These are phyloP conservation scores for Camponotus pennsylvanicus DNA, from an alignment of 1,140 invertebrate genomes.

Conservation along the genomic window DNA sequence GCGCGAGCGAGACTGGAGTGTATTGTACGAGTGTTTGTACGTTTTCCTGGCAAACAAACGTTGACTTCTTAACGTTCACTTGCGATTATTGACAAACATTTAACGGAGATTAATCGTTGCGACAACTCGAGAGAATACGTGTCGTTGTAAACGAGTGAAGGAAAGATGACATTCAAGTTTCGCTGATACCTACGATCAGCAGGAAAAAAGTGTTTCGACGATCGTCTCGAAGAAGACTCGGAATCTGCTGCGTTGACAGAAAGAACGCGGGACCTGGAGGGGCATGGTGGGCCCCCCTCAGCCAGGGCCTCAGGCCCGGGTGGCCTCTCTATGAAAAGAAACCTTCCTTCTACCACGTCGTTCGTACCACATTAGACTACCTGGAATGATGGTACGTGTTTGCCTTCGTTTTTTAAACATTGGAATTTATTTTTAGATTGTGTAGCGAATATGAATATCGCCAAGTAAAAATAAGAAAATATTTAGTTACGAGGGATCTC, in stretches of 20 bases:
- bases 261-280: constrained; percentile 42
- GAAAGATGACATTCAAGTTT: constrained; percentile 76
- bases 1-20: neutral
- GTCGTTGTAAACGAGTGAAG: constrained; percentile 2
- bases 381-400: constrained; percentile 85
- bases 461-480: no score
- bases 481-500: no score
- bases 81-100: neutral
- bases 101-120: neutral
- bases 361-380: constrained; percentile 74
- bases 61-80: neutral
- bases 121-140: neutral
- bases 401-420: neutral
- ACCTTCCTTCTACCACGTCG: constrained; percentile 69
- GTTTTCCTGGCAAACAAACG: neutral
- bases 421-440: neutral
- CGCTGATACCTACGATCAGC: constrained; percentile 59
- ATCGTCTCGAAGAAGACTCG: neutral
- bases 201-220: constrained; percentile 6
- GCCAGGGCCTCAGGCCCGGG: constrained; percentile 77
- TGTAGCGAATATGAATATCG: no score
- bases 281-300: constrained; percentile 78
- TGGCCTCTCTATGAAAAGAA: constrained; percentile 78
- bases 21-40: neutral
- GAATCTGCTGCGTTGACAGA: neutral